A percentile compares a stretch with the other conserved stretches of the same genome.
Evolutionary conservation across 2,113 vertebrate genomes (phyloP).

Genomic region (Hystrix brachyura): DNA sequence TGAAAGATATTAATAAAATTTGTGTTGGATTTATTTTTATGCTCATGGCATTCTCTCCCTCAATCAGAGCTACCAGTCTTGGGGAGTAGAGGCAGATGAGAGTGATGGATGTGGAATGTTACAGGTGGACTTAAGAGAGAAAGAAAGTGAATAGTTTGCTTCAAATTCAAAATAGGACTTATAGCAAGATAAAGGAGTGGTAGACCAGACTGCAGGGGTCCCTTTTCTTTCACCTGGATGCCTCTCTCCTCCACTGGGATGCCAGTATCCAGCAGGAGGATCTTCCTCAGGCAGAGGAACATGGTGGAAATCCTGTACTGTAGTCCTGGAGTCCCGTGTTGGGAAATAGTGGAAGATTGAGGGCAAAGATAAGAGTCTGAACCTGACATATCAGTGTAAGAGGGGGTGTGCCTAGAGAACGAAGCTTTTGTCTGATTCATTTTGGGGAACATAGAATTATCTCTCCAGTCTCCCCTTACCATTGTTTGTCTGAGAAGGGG

Average conservation of each 20-base stretch:
- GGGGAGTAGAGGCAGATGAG: neutral
- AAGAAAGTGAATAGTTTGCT: conserved; percentile 44
- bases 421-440: neutral
- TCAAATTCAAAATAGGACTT: conserved; percentile 43
- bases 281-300: neutral
- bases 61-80: neutral
- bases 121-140: neutral
- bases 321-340: neutral
- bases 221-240: neutral
- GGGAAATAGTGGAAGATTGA: neutral
- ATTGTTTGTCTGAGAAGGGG: neutral
- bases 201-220: neutral
- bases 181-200: neutral
- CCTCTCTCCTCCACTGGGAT: neutral
- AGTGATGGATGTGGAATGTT: neutral
- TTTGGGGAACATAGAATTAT: neutral
- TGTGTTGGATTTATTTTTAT: conserved; percentile 18
- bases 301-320: neutral
- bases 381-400: neutral
- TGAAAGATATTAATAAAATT: neutral
- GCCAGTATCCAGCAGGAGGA: neutral
- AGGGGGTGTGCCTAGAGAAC: neutral
- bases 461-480: neutral
- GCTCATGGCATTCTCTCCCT: neutral
- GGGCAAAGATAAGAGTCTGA: neutral